These are phyloP conservation scores for Lophura nycthemera DNA, from an alignment of 2,113 vertebrate species.

Conservation along the genomic window DNA sequence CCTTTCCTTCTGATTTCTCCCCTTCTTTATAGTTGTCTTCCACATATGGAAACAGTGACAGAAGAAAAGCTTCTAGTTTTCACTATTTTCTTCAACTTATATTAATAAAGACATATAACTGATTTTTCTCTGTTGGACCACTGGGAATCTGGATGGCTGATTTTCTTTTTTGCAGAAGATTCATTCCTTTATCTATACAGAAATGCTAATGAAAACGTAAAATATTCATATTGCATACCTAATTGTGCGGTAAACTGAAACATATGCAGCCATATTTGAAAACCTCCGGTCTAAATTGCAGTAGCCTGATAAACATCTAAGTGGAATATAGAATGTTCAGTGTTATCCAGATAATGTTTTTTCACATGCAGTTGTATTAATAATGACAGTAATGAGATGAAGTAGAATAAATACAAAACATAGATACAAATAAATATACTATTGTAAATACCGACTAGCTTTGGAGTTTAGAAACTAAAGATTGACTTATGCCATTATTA, in stretches of 20 bases:
- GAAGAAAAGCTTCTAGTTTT: neutral
- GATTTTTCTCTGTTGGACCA: neutral
- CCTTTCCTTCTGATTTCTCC: neutral
- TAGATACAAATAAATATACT: neutral
- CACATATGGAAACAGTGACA: neutral
- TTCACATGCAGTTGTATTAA: neutral
- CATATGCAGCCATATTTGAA: constrained; percentile 7
- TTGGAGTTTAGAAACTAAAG: neutral
- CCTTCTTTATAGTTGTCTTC: neutral
- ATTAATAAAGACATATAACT: neutral
- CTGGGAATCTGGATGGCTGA: neutral
- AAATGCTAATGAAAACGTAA: constrained; percentile 50
- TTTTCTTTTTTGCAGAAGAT: constrained; percentile 11
- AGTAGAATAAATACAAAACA: neutral
- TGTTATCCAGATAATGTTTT: neutral
- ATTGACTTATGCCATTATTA: neutral
- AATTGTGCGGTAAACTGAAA: constrained; percentile 53
- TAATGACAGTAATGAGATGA: neutral
- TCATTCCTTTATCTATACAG: neutral
- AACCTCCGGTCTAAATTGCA: constrained; percentile 32
- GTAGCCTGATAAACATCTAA: constrained; percentile 27
- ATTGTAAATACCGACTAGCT: neutral
- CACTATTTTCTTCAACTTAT: neutral
- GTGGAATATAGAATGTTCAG: constrained; percentile 5
- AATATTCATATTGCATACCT: constrained; percentile 56